Conservation (phyloP, 2,888 invertebrate genomes). For the Lissocephala sabroskyi region DNA sequence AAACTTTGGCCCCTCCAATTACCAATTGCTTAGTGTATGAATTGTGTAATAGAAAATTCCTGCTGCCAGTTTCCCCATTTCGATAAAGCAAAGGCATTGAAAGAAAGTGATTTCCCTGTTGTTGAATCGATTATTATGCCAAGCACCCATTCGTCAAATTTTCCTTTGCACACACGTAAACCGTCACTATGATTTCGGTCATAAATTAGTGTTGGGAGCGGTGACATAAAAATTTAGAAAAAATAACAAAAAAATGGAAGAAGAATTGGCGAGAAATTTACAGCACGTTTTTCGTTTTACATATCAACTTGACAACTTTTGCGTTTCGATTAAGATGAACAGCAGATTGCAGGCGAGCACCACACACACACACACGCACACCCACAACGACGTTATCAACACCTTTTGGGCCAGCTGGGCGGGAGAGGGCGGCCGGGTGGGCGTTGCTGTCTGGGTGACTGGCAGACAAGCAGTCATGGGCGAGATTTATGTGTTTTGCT, state of each 20-base stretch:
- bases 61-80: no score
- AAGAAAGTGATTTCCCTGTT: no score
- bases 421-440: constrained; percentile 8
- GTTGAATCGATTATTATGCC: no score
- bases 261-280: constrained; percentile 58
- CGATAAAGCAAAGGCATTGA: no score
- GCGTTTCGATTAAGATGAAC: constrained; percentile 66
- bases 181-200: constrained; percentile 4
- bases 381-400: constrained; percentile 57
- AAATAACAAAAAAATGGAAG: constrained; percentile 14
- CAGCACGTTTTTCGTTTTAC: constrained; percentile 58
- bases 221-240: constrained; percentile 25
- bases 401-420: constrained; percentile 35
- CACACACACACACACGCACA: constrained; percentile 16
- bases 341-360: constrained; percentile 9
- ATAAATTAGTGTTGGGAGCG: constrained; percentile 48
- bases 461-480: constrained; percentile 46
- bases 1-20: no score
- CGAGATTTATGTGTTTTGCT: constrained; percentile 65
- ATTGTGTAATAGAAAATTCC: no score
- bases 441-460: constrained; percentile 9
- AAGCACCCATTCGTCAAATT: no score
- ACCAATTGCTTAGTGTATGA: no score
- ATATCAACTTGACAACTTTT: constrained; percentile 62
- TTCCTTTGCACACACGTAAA: no score